A percentile compares a stretch with the other conserved stretches of the same genome.
Evolutionary conservation across 2,888 invertebrate species (phyloP).

Genomic region (Microchrysa polita): DNA sequence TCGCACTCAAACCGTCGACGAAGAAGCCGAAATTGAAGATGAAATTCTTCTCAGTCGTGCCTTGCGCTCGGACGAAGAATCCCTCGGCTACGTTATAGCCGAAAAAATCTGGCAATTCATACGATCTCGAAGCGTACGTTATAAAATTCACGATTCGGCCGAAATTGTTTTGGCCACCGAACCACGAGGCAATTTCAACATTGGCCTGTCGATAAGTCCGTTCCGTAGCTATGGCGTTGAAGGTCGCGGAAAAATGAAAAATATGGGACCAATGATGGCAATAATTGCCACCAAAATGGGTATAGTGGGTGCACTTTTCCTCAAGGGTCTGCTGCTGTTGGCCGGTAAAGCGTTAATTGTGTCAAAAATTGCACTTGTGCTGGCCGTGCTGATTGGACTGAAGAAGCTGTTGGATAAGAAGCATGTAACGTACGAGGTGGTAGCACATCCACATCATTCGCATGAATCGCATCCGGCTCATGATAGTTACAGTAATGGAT

Average conservation of each 20-base stretch:
- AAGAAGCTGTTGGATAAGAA: conserved; percentile 83
- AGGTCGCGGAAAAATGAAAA: conserved; percentile 78
- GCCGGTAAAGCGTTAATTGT: conserved; percentile 87
- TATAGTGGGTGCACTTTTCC: conserved; percentile 80
- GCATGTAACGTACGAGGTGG: conserved; percentile 77
- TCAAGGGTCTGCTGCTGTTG: conserved; percentile 81
- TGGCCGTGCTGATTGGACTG: conserved; percentile 82
- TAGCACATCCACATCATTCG: conserved; percentile 71
- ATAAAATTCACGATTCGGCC: conserved; percentile 80
- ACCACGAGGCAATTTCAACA: conserved; percentile 70
- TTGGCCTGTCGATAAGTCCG: conserved; percentile 75
- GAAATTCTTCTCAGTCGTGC: conserved; percentile 66
- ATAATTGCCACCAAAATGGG: conserved; percentile 83
- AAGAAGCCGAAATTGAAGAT: conserved; percentile 68
- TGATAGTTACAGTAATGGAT: conserved; percentile 70
- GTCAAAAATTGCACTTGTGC: conserved; percentile 82
- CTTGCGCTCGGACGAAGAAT: conserved; percentile 69
- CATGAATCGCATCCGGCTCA: conserved; percentile 56
- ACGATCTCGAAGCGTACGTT: conserved; percentile 79
- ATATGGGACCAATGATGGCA: conserved; percentile 74
- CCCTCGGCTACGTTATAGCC: conserved; percentile 72
- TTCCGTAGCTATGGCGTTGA: conserved; percentile 67
- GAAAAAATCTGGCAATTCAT: conserved; percentile 82
- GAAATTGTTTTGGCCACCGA: conserved; percentile 79
- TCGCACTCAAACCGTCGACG: conserved; percentile 55